Base-by-base conservation (phyloP, 2,797 vertebrate species). In the Sebastiscus tertius region DNA sequence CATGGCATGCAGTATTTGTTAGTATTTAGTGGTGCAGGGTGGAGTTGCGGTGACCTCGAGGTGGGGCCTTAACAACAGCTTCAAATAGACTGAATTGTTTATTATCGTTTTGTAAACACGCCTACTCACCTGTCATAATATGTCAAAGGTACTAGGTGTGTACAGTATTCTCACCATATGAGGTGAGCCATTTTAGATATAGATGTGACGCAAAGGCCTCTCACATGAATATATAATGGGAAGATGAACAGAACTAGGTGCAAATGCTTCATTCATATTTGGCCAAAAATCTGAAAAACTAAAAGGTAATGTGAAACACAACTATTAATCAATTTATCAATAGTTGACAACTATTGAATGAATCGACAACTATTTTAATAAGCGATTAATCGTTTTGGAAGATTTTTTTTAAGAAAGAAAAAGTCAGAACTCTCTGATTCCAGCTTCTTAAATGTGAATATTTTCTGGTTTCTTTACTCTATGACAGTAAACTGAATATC, bases 71-170 rank as follows among this genome's bases (percentile, higher is more conserved):
- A 24, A 66, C 26, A 39, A 27, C 14, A 36, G 67, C 55, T 81
- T 76, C 58, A 79, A 92, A 88, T 77, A 82, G 39, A 82, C 9
- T 2, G 20, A 26, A 4, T 2, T 69, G 9, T 34, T 81, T 22
- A 9, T 68, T 54, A 42, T 71, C 11, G 42, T 54, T 70, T 12
- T 49, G 20, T 8, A 82, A 71, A 87, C 77, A 87, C 14, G 4
- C 27, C 39, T 29, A 31, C 10, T 27, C 69, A 69, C 5, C 2
- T 36, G 56, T 62, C n/a, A 67, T 49, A 4, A 24, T n/a, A 31
- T 4, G 20, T 60, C 11, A 65, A 66, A 76, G 13, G 52, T 64
- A 39, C 1, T 22, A 75, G 69, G 70, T 56, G 70, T 67, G 75
- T 46, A 54, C 52, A 52, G 46, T 22, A 39, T 49, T 70, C 24